Conservation (phyloP, 1,140 invertebrate genomes). For the Drosophila sp. region DNA sequence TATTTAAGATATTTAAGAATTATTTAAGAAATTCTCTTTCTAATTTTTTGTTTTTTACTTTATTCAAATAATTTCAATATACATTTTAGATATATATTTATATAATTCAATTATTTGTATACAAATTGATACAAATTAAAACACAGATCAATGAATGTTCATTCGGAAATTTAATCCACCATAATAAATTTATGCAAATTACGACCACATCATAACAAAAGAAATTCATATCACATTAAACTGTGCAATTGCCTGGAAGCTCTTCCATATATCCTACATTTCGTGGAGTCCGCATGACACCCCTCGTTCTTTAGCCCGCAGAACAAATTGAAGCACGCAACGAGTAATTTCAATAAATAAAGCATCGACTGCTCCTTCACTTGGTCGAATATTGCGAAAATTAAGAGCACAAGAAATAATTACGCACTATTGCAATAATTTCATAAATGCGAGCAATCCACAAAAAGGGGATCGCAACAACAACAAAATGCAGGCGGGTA, state of each 20-base stretch:
- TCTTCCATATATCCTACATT: slow-evolving; percentile 9
- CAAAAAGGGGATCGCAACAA: slow-evolving; percentile 26
- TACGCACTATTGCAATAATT: slow-evolving; percentile 84
- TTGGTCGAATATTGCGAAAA: slow-evolving; percentile 52
- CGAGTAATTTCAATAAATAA: slow-evolving; percentile 69
- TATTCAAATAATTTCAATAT: too few species aligned
- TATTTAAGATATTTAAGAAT: too few species aligned
- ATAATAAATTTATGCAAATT: too few species aligned
- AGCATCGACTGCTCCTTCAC: slow-evolving; percentile 29
- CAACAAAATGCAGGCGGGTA: slow-evolving; percentile 45
- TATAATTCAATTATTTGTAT: too few species aligned
- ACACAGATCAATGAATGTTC: too few species aligned
- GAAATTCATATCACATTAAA: background rate
- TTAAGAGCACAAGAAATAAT: slow-evolving; percentile 84
- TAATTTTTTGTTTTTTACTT: too few species aligned
- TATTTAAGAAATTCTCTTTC: too few species aligned
- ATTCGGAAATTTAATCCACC: too few species aligned
- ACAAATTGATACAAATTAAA: too few species aligned
- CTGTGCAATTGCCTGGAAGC: slow-evolving; percentile 5
- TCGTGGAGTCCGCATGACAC: background rate
- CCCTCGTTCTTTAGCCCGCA: background rate
- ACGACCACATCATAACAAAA: too few species aligned
- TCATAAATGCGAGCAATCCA: slow-evolving; percentile 58
- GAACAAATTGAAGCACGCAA: slow-evolving; percentile 29
- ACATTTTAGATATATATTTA: too few species aligned